Evolutionary conservation across 2,888 invertebrate genomes (phyloP).

Genomic region (Nineta flava): DNA sequence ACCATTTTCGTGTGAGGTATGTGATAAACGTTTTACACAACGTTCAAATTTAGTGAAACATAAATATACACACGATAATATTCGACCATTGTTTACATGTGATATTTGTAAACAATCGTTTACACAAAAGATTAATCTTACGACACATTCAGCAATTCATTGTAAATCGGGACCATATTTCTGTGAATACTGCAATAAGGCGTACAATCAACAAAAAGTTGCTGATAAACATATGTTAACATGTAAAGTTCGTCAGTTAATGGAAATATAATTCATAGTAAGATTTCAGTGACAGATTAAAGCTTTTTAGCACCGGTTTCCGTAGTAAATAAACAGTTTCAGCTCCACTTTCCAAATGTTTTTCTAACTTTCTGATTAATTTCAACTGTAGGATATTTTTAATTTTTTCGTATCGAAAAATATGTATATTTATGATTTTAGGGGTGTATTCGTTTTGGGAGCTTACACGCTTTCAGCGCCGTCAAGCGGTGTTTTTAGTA

Average conservation of each 20-base stretch:
- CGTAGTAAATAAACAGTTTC: too few species aligned
- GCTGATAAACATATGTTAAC: conserved; percentile 5
- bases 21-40: conserved; percentile 4
- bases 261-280: background rate
- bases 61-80: background rate
- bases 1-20: conserved; percentile 6
- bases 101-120: conserved; percentile 6
- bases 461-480: too few species aligned
- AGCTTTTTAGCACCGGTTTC: too few species aligned
- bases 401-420: too few species aligned
- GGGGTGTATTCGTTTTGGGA: too few species aligned
- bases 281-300: too few species aligned
- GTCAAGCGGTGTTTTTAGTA: too few species aligned
- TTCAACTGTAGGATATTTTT: too few species aligned
- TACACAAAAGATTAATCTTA: conserved; percentile 4
- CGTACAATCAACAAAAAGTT: conserved; percentile 5
- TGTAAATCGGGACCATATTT: background rate
- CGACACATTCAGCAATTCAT: background rate
- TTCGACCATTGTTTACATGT: conserved; percentile 7
- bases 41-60: conserved; percentile 6
- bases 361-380: too few species aligned
- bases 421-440: too few species aligned
- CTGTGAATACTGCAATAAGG: conserved; percentile 6
- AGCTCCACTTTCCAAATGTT: too few species aligned
- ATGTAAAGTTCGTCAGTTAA: background rate